Evolutionary conservation across 2,888 invertebrate genomes (phyloP).

Genomic region (Sphinx pinastri): DNA sequence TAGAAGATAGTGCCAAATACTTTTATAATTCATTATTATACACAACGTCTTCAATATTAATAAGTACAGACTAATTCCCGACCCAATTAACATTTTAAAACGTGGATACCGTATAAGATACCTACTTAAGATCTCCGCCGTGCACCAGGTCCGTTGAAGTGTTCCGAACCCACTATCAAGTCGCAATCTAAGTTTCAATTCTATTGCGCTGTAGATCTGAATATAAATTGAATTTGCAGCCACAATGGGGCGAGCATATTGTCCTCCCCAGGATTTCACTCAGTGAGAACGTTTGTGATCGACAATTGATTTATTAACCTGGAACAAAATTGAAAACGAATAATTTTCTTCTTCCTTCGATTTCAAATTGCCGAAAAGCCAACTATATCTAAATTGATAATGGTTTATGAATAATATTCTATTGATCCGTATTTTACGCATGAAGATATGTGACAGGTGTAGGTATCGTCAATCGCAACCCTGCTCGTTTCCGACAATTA

Average conservation of each 20-base stretch:
- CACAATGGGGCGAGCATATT: conserved; percentile 60
- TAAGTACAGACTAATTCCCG: no score
- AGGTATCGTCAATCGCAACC: no score
- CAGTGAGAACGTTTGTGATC: conserved; percentile 53
- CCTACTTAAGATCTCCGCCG: neutral
- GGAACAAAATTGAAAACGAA: conserved; percentile 47
- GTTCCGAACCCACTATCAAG: conserved; percentile 36
- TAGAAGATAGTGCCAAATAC: no score
- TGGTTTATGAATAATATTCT: neutral
- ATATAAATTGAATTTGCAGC: conserved; percentile 71
- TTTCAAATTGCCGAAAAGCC: neutral
- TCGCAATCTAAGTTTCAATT: conserved; percentile 70
- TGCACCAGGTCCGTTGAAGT: neutral
- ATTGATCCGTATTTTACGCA: no score
- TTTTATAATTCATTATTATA: no score
- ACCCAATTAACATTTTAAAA: neutral
- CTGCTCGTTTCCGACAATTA: no score
- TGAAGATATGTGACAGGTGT: no score
- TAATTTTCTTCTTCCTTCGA: conserved; percentile 38
- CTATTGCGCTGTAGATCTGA: conserved; percentile 66
- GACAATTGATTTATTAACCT: conserved; percentile 67
- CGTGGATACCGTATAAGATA: neutral
- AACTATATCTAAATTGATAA: neutral
- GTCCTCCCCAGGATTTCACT: conserved; percentile 57
- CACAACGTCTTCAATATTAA: no score